phyloP scores from a whole-genome alignment of 92 coral and sea anemone species.

The Muricea muricata region DNA sequence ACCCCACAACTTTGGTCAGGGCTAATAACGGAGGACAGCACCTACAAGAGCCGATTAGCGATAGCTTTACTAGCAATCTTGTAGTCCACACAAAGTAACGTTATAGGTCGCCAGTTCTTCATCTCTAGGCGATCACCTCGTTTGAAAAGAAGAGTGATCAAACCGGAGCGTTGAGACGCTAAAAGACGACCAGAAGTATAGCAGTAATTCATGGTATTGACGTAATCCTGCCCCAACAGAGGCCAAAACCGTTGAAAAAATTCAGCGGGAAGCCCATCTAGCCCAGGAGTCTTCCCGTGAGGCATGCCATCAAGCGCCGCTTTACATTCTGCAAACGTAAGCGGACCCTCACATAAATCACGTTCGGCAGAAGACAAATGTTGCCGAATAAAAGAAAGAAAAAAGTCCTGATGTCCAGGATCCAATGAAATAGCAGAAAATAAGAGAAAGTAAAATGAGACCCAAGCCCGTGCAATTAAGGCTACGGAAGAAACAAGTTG shows the following conservation, averaged over 20 bases:
- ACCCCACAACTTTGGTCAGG: slow-evolving; percentile 62
- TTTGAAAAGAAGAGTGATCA: slow-evolving; percentile 55
- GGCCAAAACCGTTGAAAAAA: slow-evolving; percentile 66
- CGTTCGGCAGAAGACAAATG: neutral
- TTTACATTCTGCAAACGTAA: slow-evolving; percentile 39
- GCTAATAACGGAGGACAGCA: slow-evolving; percentile 29
- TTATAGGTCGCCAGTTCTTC: slow-evolving; percentile 70
- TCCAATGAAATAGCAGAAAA: neutral
- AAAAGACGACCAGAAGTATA: slow-evolving; percentile 2
- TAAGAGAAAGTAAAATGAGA: neutral
- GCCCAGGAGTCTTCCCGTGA: slow-evolving; percentile 50
- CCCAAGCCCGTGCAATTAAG: neutral
- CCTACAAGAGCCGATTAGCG: slow-evolving; percentile 31
- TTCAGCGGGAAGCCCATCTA: slow-evolving; percentile 71
- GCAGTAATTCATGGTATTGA: slow-evolving; percentile 40
- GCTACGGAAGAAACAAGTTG: neutral
- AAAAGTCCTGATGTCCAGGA: neutral
- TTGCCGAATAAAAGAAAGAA: neutral
- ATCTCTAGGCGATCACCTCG: slow-evolving; percentile 38
- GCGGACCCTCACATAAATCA: slow-evolving; percentile 14
- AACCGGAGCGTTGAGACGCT: slow-evolving; percentile 27
- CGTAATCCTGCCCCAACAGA: slow-evolving; percentile 44
- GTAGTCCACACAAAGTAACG: slow-evolving; percentile 46
- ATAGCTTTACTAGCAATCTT: slow-evolving; percentile 36
- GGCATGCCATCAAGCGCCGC: slow-evolving; percentile 53